Base-by-base conservation (phyloP, 2,797 vertebrate species). In the Benthosema pterotum region DNA sequence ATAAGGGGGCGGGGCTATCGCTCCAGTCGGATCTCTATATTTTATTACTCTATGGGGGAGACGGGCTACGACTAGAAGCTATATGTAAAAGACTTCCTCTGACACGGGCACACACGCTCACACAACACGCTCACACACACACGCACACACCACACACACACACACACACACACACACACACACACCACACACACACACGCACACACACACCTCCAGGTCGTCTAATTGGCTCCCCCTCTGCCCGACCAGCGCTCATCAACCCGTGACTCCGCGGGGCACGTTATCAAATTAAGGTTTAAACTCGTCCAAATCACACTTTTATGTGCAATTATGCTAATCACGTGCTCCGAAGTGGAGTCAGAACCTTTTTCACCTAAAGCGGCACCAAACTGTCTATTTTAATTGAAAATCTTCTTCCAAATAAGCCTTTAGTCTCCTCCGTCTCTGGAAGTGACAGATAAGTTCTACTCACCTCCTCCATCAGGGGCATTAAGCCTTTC, bases 321-420 rank as follows among this genome's bases (percentile, higher is more conserved):
- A 89, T 82, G 63, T 72, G 69, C 78, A 87, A 86, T 90, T 90
- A 89, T 89, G 89, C 80, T 84, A 85, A 89, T 87, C 63, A n/a
- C 69, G 45, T 38, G 53, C 64, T 73, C 63, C 46, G 72, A 81
- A 90, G 79, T 85, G 75, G 78, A 86, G 79, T 80, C 69, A 52
- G 67, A 78, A 83, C 61, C 83, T 78, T 82, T n/a, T 83, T 85
- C 78, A 67, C 75, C 80, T 80, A 71, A 77, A 83, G 83, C 53
- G 32, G 63, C 78, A 49, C 77, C 65, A 83, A 90, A 85, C 86
- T 85, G 79, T 78, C 72, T 83, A 79, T 81, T 80, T 76, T 74
- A 83, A 89, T 87, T 85, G 84, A 83, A 88, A 89, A 88, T 80
- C 75, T n/a, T 65, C 70, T 71, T 79, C 73, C 25, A 63, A 84